Conservation (phyloP, 2,113 vertebrate genomes). For the Poecile atricapillus region DNA sequence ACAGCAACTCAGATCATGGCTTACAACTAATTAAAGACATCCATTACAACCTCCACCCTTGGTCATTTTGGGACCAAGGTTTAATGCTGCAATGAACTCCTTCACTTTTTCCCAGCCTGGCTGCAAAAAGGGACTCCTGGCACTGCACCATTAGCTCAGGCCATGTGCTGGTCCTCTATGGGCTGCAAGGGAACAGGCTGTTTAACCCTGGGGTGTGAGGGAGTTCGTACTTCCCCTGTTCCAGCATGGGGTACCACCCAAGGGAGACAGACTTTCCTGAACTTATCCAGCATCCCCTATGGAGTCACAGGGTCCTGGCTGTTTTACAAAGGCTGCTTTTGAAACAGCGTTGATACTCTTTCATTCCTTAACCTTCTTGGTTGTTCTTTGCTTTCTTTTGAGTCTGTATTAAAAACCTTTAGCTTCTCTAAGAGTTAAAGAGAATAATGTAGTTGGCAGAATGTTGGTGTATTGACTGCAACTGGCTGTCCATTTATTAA, state of each 20-base stretch:
- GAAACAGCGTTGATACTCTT: not conserved
- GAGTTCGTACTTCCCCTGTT: not conserved
- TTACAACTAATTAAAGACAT: not conserved
- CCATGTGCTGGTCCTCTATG: not conserved
- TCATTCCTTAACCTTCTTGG: not conserved
- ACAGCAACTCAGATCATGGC: not conserved
- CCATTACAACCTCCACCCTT: not conserved
- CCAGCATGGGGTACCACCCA: not conserved
- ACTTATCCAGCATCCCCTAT: not conserved
- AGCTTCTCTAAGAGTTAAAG: not conserved
- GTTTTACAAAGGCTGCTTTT: not conserved
- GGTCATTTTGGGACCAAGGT: not conserved
- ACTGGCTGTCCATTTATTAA: not conserved
- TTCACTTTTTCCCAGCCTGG: not conserved
- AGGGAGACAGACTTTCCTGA: not conserved
- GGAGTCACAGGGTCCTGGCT: not conserved
- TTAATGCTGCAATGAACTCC: rapidly evolving
- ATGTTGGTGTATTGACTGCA: not conserved
- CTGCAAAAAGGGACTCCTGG: not conserved
- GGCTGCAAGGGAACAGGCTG: not conserved
- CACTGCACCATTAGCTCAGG: not conserved
- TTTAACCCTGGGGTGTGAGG: not conserved
- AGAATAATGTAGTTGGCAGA: not conserved
- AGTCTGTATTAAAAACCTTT: not conserved
- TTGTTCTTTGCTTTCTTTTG: not conserved